Conservation (phyloP, 1,140 invertebrate species). For the Hycleus phaleratus region DNA sequence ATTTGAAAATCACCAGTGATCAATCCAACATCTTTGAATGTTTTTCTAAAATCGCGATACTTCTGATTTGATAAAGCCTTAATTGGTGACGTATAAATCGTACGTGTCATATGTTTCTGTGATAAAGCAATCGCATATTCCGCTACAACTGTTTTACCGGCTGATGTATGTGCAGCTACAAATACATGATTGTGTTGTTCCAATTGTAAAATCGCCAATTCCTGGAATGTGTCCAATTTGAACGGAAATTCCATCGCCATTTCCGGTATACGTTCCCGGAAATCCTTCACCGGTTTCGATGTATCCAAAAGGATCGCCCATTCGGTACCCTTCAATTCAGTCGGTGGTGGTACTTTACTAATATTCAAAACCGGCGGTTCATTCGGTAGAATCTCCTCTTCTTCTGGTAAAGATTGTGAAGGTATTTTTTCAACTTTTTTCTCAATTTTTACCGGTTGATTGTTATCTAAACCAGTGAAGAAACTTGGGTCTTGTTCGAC, state of each 20-base stretch:
- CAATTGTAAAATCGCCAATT: conserved; percentile 87
- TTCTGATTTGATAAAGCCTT: conserved; percentile 99
- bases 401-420: conserved; percentile 14
- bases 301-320: conserved; percentile 87
- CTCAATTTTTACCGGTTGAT: not conserved
- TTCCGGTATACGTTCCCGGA: conserved; percentile 73
- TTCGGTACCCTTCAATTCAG: conserved; percentile 45
- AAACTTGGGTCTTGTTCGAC: conserved; percentile 31
- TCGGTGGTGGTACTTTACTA: conserved; percentile 12
- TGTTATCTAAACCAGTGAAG: conserved; percentile 17
- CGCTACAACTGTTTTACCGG: conserved; percentile 98
- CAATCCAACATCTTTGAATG: conserved; percentile 88
- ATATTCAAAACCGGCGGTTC: conserved; percentile 28
- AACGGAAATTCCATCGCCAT: conserved; percentile 85
- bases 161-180: conserved; percentile 97
- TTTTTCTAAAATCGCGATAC: conserved; percentile 91
- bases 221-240: conserved; percentile 95
- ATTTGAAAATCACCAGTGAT: conserved; percentile 96
- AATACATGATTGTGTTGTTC: conserved; percentile 95
- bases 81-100: conserved; percentile 98
- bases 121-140: conserved; percentile 97
- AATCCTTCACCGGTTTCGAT: conserved; percentile 69
- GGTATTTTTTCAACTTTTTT: not conserved
- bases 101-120: conserved; percentile 85
- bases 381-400: conserved; percentile 32